phyloP scores from a whole-genome alignment of 1,140 invertebrate species.

The Brachystomella parvula region DNA sequence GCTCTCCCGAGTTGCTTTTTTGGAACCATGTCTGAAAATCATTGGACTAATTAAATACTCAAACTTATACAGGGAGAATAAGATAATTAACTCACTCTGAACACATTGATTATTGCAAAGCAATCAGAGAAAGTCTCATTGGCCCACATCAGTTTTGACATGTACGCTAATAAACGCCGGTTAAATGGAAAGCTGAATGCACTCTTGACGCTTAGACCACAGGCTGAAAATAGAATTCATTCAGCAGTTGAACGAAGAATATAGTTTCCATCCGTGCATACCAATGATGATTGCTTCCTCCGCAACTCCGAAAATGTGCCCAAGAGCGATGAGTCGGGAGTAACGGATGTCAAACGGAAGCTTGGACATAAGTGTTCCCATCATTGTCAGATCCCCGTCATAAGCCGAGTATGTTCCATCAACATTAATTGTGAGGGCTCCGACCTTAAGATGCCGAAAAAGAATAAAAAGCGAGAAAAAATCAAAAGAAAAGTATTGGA shows the following conservation, averaged over 20 bases:
- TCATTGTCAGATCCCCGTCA: conserved; percentile 83
- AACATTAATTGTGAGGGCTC: conserved; percentile 50
- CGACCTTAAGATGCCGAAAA: conserved; percentile 45
- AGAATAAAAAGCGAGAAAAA: background rate
- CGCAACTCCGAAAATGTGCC: conserved; percentile 75
- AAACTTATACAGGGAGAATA: background rate
- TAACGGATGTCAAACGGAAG: conserved; percentile 75
- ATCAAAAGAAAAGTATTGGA: conserved; percentile 10
- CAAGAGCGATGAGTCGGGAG: conserved; percentile 76
- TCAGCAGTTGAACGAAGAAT: conserved; percentile 1
- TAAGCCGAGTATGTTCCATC: conserved; percentile 47
- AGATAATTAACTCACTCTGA: conserved; percentile 61
- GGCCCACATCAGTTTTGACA: conserved; percentile 70
- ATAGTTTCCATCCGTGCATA: conserved; percentile 42
- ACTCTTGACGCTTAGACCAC: conserved; percentile 69
- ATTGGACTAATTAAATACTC: background rate
- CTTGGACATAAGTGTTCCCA: conserved; percentile 71
- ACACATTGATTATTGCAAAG: conserved; percentile 71
- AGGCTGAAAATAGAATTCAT: conserved; percentile 48
- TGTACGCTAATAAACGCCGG: conserved; percentile 62
- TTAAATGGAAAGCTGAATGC: conserved; percentile 69
- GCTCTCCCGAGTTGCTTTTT: conserved; percentile 3
- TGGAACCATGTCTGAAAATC: conserved; percentile 16
- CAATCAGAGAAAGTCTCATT: conserved; percentile 74
- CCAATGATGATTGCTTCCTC: conserved; percentile 82